phyloP scores from a whole-genome alignment of 2,113 vertebrate genomes.

The Sylvilagus bachmani region DNA sequence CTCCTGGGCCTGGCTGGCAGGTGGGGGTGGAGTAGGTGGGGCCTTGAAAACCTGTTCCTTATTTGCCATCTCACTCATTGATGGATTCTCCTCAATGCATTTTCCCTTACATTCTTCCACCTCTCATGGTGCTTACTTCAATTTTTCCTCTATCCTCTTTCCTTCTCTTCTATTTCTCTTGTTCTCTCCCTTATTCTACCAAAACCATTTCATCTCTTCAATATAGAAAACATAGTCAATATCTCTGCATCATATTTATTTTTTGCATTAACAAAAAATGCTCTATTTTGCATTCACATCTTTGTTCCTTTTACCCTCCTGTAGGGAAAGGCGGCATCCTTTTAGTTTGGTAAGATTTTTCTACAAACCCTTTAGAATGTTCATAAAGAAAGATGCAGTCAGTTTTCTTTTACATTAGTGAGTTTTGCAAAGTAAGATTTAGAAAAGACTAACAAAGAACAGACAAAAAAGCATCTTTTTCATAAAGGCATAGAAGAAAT shows the following conservation, averaged over 20 bases:
- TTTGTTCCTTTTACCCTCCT: slow-evolving; percentile 40
- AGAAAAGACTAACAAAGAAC: slow-evolving; percentile 32
- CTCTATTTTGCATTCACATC: slow-evolving; percentile 35
- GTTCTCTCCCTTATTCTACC: background rate
- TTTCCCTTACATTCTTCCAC: background rate
- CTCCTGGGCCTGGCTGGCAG: too few species aligned
- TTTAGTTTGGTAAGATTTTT: slow-evolving; percentile 30
- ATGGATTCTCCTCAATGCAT: background rate
- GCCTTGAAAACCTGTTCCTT: background rate
- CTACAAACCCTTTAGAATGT: slow-evolving; percentile 26
- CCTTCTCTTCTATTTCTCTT: background rate
- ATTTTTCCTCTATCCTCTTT: background rate
- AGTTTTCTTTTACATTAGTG: slow-evolving; percentile 55
- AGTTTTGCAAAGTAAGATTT: slow-evolving; percentile 60
- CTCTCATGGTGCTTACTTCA: background rate
- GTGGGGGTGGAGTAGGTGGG: background rate
- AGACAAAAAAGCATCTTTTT: background rate
- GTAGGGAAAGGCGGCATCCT: background rate
- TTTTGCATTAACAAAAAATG: slow-evolving; percentile 9
- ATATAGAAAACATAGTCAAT: background rate
- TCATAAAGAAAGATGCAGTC: background rate
- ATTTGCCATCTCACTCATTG: background rate
- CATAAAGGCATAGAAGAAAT: slow-evolving; percentile 54
- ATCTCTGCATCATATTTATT: background rate
- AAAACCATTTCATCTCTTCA: background rate